Conservation (phyloP, 2,888 invertebrate species). For the Troides helena region DNA sequence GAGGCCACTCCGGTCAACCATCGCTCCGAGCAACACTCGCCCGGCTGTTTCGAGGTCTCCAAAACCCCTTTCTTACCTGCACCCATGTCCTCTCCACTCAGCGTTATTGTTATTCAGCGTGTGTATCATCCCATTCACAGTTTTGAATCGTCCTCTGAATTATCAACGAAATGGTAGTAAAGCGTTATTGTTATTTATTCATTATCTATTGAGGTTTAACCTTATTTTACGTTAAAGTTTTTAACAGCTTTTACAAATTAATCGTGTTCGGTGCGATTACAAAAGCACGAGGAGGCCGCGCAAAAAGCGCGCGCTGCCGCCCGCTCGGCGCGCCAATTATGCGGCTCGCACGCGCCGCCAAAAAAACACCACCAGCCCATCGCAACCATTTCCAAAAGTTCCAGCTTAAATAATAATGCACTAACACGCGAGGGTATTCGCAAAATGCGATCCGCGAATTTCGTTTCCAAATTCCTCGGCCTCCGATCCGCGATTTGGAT, state of each 20-base stretch:
- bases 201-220: too few species aligned
- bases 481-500: conserved; percentile 48
- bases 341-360: conserved; percentile 75
- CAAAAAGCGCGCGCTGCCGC: conserved; percentile 55
- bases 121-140: conserved; percentile 11
- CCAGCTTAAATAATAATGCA: conserved; percentile 78
- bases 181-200: conserved; percentile 4
- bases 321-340: conserved; percentile 70
- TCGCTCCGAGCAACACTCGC: conserved; percentile 57
- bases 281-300: conserved; percentile 29
- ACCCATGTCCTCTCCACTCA: conserved; percentile 29
- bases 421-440: conserved; percentile 79
- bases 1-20: conserved; percentile 56
- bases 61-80: conserved; percentile 71
- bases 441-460: conserved; percentile 78
- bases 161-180: conserved; percentile 4
- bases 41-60: conserved; percentile 57
- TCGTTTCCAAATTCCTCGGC: conserved; percentile 73
- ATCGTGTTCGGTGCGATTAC: neutral
- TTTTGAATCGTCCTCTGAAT: conserved; percentile 5
- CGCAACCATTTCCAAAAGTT: conserved; percentile 71
- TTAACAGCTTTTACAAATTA: neutral
- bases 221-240: too few species aligned
- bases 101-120: conserved; percentile 14
- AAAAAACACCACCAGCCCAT: conserved; percentile 68